Conservation (phyloP, 1,140 invertebrate genomes). For the Sminthurides bifidus region DNA sequence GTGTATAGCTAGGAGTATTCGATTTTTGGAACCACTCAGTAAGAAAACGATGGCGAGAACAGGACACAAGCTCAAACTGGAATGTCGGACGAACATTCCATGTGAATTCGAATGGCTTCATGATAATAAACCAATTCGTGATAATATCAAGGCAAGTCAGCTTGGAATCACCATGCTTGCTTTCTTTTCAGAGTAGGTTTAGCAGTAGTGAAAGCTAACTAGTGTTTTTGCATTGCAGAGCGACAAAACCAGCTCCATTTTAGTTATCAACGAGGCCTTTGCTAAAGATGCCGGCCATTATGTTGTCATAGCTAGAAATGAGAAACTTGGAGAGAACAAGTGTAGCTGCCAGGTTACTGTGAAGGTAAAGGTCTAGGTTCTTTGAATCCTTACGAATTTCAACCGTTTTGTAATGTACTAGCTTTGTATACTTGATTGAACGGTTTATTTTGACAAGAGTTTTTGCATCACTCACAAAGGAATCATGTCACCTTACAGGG, state of each 20-base stretch:
- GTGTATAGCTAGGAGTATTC: constrained; percentile 15
- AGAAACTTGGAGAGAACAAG: constrained; percentile 47
- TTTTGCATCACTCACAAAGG: no score
- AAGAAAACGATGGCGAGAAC: constrained; percentile 49
- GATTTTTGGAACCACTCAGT: constrained; percentile 37
- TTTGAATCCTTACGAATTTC: no score
- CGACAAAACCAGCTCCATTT: constrained; percentile 36
- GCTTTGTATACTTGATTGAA: no score
- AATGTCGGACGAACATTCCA: constrained; percentile 36
- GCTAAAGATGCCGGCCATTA: constrained; percentile 61
- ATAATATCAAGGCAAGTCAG: constrained; percentile 1
- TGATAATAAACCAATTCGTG: neutral
- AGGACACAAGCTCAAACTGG: constrained; percentile 53
- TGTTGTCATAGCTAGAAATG: constrained; percentile 49
- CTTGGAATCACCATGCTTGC: neutral
- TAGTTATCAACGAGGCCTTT: constrained; percentile 56
- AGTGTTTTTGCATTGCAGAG: constrained; percentile 1
- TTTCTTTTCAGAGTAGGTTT: no score
- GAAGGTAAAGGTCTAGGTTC: constrained; percentile 40
- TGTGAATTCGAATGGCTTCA: constrained; percentile 37
- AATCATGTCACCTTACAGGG: no score
- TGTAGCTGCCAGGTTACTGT: constrained; percentile 53
- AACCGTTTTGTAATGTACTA: no score
- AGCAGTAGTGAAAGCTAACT: no score
- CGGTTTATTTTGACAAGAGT: neutral